Base-by-base conservation (phyloP, 1,140 invertebrate genomes). In the Drosophila navojoa region DNA sequence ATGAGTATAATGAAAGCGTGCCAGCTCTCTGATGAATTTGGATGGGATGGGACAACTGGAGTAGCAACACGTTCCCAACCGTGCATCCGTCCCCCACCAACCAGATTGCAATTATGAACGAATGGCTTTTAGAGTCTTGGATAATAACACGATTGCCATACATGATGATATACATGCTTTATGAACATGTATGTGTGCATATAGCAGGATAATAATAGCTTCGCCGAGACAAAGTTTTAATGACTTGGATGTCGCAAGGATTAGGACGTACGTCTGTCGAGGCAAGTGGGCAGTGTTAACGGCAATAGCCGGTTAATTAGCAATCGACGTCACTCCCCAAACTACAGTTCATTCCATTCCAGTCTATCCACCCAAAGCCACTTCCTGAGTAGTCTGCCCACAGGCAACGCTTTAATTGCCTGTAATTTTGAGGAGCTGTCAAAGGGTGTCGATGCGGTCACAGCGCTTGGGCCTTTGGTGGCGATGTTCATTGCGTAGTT, bases 81-180 rank as follows among this genome's bases (percentile, higher is more conserved):
- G 35, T 40, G 32, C 38, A 32, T 7, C 4, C 29, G 40, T 7
- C 4, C 44, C 49, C n/a, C 19, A 22, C 25, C 54, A 15, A 60
- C 63, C 59, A 40, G 57, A 75, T 69, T 77, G 71, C 60, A 75
- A 77, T 75, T 77, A 75, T 61, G 29, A 44, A 16, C 44, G 50
- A 75, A 77, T 71, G 76, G 60, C 64, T 71, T 71, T 57, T 66
- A 71, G 75, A 71, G 66, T 55, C 66, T n/a, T 27, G 50, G 49
- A 71, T 66, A 77, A 66, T 52, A 50, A 75, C 55, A 57, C 47
- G 25, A 64, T 69, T 74, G 53, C 29, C 47, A 29, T 35, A 50
- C 22, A 25, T 15, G 22, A 15, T 40, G 4, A 35, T 10, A 15
- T 19, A 50, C 9, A 15, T 19, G 38, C 9, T 49, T 49, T 40